A percentile compares a stretch with the other conserved stretches of the same genome.
Conservation (phyloP, 92 coral and sea anemone species). For the Chrysogorgia sp. region DNA sequence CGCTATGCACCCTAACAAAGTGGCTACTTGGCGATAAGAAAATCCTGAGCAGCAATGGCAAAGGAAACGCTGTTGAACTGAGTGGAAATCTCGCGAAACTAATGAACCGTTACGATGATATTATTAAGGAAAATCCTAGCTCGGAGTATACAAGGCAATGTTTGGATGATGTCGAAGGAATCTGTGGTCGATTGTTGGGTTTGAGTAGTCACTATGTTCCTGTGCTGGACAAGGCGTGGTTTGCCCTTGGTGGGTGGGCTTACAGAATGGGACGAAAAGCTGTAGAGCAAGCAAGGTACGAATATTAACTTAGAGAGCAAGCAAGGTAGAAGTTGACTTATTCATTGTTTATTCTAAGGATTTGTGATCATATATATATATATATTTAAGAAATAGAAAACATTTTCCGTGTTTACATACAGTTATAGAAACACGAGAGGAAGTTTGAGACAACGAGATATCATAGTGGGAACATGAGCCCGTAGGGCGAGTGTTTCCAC, state of each 20-base stretch:
- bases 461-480: too few relatives aligned
- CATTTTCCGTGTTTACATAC: too few relatives aligned
- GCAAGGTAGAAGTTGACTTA: too few relatives aligned
- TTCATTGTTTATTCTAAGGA: too few relatives aligned
- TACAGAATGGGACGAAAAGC: slow-evolving; percentile 95
- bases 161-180: slow-evolving; percentile 81
- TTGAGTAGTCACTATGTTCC: slow-evolving; percentile 89
- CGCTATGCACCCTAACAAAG: slow-evolving; percentile 79
- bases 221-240: slow-evolving; percentile 91
- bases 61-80: slow-evolving; percentile 65
- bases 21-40: slow-evolving; percentile 88
- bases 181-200: slow-evolving; percentile 85
- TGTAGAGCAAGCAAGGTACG: slow-evolving; percentile 98
- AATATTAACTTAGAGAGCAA: neutral
- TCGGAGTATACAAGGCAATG: slow-evolving; percentile 47
- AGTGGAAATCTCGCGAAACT: slow-evolving; percentile 70
- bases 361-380: too few relatives aligned
- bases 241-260: slow-evolving; percentile 93
- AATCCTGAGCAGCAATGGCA: slow-evolving; percentile 72
- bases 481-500: too few relatives aligned
- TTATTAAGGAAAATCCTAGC: slow-evolving; percentile 60
- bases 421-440: too few relatives aligned
- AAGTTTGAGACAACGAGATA: too few relatives aligned
- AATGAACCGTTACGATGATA: slow-evolving; percentile 72
- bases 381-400: too few relatives aligned